A percentile compares a stretch with the other conserved stretches of the same genome.
Evolutionary conservation across 1,140 invertebrate species (phyloP).

Genomic region (Zaprionus tsacasi): DNA sequence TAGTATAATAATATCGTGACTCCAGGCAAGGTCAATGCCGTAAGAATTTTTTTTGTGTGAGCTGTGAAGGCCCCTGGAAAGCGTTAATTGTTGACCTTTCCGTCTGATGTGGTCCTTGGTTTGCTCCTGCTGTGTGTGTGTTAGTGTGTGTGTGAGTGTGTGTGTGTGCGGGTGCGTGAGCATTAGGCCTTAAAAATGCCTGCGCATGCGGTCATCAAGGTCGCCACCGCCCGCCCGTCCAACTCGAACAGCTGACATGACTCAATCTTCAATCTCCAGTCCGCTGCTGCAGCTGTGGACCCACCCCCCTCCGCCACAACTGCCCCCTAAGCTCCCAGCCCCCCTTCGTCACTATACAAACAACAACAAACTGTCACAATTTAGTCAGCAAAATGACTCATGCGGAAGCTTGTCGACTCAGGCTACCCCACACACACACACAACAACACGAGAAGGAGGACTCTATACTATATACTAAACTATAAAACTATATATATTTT

Average conservation of each 20-base stretch:
- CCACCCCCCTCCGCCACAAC: not conserved
- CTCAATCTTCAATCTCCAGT: slow-evolving; percentile 51
- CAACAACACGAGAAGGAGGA: not conserved
- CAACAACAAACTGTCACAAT: slow-evolving; percentile 27
- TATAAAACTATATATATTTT: no score
- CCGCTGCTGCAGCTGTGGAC: not conserved
- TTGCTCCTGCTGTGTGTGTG: slow-evolving; percentile 7
- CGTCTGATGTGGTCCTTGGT: slow-evolving; percentile 23
- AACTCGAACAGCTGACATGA: slow-evolving; percentile 62
- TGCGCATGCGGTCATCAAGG: slow-evolving; percentile 76
- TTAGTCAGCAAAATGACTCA: slow-evolving; percentile 37
- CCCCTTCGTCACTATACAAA: slow-evolving; percentile 12
- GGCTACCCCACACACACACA: not conserved
- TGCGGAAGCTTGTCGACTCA: not conserved
- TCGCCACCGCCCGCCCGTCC: slow-evolving; percentile 33
- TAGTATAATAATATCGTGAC: slow-evolving; percentile 14
- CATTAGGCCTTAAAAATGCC: slow-evolving; percentile 57
- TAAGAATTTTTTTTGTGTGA: slow-evolving; percentile 7
- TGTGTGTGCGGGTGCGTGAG: slow-evolving; percentile 9
- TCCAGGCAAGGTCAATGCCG: slow-evolving; percentile 61
- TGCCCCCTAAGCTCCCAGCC: not conserved
- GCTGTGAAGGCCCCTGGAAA: slow-evolving; percentile 10
- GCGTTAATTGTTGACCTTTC: slow-evolving; percentile 42
- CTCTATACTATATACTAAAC: not conserved
- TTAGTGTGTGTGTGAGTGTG: slow-evolving; percentile 1